Evolutionary conservation across 2,113 vertebrate genomes (phyloP).

Genomic region (Eulemur macaco): DNA sequence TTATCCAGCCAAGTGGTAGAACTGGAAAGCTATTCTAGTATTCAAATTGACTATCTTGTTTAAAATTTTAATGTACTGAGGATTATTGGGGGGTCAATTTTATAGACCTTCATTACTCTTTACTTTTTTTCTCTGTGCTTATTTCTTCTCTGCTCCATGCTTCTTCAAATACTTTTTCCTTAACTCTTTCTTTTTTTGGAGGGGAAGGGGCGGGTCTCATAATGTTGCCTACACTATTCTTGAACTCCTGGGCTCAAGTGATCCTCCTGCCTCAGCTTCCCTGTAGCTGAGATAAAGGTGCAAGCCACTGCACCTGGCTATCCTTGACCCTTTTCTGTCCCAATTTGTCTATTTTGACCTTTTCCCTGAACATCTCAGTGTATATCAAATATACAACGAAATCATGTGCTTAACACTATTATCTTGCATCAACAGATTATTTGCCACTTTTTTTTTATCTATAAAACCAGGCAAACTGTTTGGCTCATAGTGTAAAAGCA

Average conservation of each 20-base stretch:
- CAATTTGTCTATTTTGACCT: not conserved
- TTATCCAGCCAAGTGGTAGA: conserved; percentile 8
- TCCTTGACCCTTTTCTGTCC: not conserved
- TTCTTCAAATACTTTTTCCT: not conserved
- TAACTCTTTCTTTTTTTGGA: not conserved
- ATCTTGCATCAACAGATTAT: not conserved
- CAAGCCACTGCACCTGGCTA: no score
- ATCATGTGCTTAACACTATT: not conserved
- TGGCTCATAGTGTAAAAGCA: not conserved
- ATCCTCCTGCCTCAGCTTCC: no score
- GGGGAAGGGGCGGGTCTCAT: no score
- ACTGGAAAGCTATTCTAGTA: conserved; percentile 32
- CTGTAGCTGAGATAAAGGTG: no score
- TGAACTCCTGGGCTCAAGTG: no score
- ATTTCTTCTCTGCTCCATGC: not conserved
- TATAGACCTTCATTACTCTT: not conserved
- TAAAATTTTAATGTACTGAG: conserved; percentile 32
- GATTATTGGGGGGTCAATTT: not conserved
- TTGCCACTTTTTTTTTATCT: not conserved
- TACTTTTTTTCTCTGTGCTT: not conserved
- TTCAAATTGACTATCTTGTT: not conserved
- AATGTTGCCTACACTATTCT: no score
- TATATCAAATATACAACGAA: conserved; percentile 11
- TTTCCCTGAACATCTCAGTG: not conserved
- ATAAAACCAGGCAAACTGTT: not conserved